Evolutionary conservation across 2,797 vertebrate genomes (phyloP).

Genomic region (Eremophila alpestris): DNA sequence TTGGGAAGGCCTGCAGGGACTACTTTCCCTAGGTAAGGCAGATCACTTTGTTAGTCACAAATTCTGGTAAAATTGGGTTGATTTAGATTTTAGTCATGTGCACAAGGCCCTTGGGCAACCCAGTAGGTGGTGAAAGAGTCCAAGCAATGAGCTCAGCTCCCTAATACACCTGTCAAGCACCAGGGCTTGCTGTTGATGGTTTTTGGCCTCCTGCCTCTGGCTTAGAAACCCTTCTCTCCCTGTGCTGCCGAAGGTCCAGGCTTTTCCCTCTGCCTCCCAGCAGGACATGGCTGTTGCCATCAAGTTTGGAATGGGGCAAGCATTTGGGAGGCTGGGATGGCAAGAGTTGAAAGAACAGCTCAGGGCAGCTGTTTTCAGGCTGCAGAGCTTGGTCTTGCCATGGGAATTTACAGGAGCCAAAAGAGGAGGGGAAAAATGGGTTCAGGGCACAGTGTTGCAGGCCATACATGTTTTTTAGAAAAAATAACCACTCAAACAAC

Average conservation of each 20-base stretch:
- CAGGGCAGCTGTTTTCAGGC: background rate
- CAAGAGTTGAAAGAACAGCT: background rate
- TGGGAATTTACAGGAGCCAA: background rate
- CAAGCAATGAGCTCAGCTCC: background rate
- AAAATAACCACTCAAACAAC: background rate
- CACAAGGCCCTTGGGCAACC: background rate
- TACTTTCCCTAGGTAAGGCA: background rate
- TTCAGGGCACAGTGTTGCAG: accelerated
- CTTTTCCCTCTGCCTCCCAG: background rate
- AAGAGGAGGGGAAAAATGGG: background rate
- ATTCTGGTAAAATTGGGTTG: background rate
- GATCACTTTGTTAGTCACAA: background rate
- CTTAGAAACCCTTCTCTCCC: background rate
- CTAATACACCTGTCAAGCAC: accelerated
- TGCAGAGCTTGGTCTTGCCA: background rate
- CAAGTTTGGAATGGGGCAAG: accelerated
- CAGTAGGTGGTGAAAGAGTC: background rate
- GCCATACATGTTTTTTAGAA: accelerated
- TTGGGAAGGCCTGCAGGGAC: accelerated
- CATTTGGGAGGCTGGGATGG: accelerated
- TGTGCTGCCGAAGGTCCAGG: background rate
- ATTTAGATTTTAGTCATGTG: background rate
- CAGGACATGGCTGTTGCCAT: background rate
- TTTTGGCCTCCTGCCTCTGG: background rate
- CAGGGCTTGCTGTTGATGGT: background rate